Base-by-base conservation (phyloP, 1,140 invertebrate species). In the Anoplolepis gracilipes region DNA sequence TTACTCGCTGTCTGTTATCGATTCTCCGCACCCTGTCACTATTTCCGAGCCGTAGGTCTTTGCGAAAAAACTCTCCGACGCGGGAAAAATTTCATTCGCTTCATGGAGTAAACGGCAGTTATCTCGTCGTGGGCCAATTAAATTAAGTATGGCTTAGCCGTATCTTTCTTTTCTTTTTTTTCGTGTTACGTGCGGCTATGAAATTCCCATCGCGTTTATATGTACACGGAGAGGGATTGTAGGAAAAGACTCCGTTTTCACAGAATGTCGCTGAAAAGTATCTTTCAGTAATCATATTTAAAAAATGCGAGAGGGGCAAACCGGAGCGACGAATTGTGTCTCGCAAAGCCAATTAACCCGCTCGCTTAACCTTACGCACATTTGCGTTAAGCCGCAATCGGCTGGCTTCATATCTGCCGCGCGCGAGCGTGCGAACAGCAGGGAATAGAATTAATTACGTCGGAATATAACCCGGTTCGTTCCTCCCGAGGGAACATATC, bases 361-460 rank as follows among this genome's bases (percentile, higher is more conserved):
- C 53, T 36, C 19, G 61, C 36, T 61, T 77, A 78, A 85, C 59
- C 73, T 67, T 46, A 70, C 57, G 72, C 72, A 55, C 13, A 16
- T 49, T 49, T 53, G 53, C 82, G 69, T 79, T 79, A 30, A 85
- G 16, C 42, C 55, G 61, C 57, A 85, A 88, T 89, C 59, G 39
- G 39, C 22, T 33, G 49, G 67, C 46, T 57, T 79, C 82, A 49
- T 85, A 70, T 75, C 72, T 16, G 57, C 57, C 13, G n/a, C 16
- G 39, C 61, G 86, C 46, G 42, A 39, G 36, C 36, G 49, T 33
- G 59, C 64, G 49, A 81, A 84, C 59, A 57, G 25, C 81, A n/a
- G 42, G 75, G 36, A 79, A 88, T 88, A 70, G 39, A 88, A 88
- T 89, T 89, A 89, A 89, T 89, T 89, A 88, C 25, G 49, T 19